Conservation (phyloP, 2,797 vertebrate species). For the Rallus crepitans region DNA sequence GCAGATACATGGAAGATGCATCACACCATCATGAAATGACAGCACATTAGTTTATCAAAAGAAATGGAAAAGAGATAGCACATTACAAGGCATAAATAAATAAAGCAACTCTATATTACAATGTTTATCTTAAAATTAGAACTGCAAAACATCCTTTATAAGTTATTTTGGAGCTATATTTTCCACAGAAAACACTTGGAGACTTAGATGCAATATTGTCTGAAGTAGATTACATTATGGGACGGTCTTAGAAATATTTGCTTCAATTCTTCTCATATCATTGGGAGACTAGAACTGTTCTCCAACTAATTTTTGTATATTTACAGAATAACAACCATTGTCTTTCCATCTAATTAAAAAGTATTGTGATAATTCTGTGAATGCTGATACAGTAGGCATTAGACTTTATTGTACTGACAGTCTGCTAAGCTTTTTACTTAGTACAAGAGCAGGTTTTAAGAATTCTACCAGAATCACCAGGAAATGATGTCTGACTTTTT, state of each 20-base stretch:
- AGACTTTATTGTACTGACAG: background rate
- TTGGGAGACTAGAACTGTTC: background rate
- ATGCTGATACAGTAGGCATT: background rate
- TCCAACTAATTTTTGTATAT: background rate
- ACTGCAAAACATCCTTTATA: background rate
- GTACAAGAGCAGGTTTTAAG: background rate
- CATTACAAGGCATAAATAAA: background rate
- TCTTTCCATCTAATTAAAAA: background rate
- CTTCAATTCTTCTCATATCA: background rate
- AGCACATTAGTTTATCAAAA: background rate
- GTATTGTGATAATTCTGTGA: background rate
- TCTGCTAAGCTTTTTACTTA: background rate
- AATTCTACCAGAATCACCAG: too few relatives aligned
- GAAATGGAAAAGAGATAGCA: background rate
- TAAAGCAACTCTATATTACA: background rate
- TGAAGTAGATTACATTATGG: background rate
- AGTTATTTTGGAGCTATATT: background rate
- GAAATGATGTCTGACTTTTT: too few relatives aligned
- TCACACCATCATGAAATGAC: background rate
- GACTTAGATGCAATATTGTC: background rate
- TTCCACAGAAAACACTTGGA: background rate
- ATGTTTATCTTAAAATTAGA: background rate
- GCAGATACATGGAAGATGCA: background rate
- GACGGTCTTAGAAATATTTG: background rate
- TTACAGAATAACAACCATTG: background rate